Evolutionary conservation across 2,113 vertebrate genomes (phyloP).

Genomic region (Grammomys surdaster): DNA sequence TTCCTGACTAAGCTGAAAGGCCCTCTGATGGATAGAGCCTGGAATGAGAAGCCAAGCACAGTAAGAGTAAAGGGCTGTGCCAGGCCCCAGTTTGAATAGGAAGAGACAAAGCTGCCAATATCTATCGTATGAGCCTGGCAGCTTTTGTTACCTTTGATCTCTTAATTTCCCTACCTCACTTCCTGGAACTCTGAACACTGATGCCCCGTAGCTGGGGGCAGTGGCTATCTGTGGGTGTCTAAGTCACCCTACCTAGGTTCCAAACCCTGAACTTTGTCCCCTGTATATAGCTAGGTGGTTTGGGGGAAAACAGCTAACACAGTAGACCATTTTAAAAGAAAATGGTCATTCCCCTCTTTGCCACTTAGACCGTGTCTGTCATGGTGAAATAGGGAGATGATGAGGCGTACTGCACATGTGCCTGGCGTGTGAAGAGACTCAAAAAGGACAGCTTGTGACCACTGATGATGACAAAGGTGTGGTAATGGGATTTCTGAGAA

Average conservation of each 20-base stretch:
- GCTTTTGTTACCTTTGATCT: neutral
- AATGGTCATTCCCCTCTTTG: neutral
- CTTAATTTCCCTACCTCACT: neutral
- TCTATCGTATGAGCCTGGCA: accelerated
- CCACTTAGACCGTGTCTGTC: neutral
- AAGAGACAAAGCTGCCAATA: neutral
- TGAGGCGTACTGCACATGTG: neutral
- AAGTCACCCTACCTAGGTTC: neutral
- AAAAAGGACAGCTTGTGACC: neutral
- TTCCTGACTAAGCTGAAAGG: neutral
- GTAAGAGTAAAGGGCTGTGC: neutral
- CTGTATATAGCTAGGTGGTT: neutral
- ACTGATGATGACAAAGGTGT: neutral
- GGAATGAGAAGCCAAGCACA: neutral
- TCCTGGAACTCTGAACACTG: neutral
- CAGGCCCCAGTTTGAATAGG: neutral
- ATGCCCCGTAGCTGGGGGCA: neutral
- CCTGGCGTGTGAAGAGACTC: neutral
- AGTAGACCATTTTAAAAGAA: neutral
- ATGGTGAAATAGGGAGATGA: neutral
- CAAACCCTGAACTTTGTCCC: neutral
- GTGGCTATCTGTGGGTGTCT: neutral
- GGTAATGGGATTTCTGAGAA: neutral
- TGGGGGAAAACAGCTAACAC: neutral
- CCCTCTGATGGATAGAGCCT: neutral